phyloP scores from a whole-genome alignment of 2,888 invertebrate genomes.

The Bombyx huttoni region DNA sequence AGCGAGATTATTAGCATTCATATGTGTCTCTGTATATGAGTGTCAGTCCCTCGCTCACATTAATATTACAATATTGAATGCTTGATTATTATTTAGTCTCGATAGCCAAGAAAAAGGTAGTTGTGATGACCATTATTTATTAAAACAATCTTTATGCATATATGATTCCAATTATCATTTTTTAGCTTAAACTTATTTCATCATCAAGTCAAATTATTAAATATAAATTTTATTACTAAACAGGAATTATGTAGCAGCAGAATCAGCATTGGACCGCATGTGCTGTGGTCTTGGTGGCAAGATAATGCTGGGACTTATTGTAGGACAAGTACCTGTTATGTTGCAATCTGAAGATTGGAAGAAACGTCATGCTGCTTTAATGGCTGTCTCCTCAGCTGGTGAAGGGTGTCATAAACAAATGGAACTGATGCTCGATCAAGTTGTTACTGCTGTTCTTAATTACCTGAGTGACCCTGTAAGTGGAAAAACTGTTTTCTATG shows the following conservation, averaged over 20 bases:
- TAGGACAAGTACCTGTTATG: slow-evolving; percentile 89
- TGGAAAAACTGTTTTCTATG: background rate
- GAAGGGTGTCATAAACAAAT: slow-evolving; percentile 99
- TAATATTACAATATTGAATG: background rate
- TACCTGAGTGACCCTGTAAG: slow-evolving; percentile 87
- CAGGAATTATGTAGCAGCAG: slow-evolving; percentile 95
- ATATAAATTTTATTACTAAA: background rate
- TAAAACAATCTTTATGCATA: too few relatives aligned
- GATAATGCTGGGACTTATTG: slow-evolving; percentile 91
- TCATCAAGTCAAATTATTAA: background rate
- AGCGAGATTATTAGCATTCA: slow-evolving; percentile 35
- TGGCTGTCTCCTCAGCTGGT: slow-evolving; percentile 98
- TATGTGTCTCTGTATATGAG: slow-evolving; percentile 37
- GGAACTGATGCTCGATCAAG: slow-evolving; percentile 93
- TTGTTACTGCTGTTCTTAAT: slow-evolving; percentile 91
- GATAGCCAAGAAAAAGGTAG: too few relatives aligned
- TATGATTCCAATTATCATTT: too few relatives aligned
- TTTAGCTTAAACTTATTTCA: background rate
- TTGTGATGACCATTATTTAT: too few relatives aligned
- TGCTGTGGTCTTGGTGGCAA: slow-evolving; percentile 97
- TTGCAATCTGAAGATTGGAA: slow-evolving; percentile 87
- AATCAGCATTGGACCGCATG: slow-evolving; percentile 95
- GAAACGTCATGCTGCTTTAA: slow-evolving; percentile 95
- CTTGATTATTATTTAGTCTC: too few relatives aligned
- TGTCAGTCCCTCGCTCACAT: slow-evolving; percentile 67